phyloP scores from a whole-genome alignment of 2,888 invertebrate genomes.

The Eurytoma adleriae region DNA sequence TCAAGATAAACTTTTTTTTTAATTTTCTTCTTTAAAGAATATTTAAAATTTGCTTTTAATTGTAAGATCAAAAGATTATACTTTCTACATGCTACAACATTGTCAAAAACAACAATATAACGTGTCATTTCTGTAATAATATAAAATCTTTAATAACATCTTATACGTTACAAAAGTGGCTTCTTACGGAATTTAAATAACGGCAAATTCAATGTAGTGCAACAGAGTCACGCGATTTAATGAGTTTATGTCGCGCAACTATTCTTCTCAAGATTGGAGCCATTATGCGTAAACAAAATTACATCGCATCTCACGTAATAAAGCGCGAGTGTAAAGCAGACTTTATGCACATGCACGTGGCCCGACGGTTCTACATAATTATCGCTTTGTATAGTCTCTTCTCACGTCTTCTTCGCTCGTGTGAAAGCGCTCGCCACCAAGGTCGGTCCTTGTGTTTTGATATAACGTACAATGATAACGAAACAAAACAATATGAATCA shows the following conservation, averaged over 20 bases:
- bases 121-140: too few relatives aligned
- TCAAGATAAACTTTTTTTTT: too few relatives aligned
- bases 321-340: constrained; percentile 28
- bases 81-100: too few relatives aligned
- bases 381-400: constrained; percentile 32
- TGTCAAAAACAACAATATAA: too few relatives aligned
- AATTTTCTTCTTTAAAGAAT: too few relatives aligned
- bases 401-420: constrained; percentile 28
- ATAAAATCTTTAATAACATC: too few relatives aligned
- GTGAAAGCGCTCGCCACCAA: constrained; percentile 21
- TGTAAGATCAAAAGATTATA: too few relatives aligned
- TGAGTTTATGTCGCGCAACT: background rate
- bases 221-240: background rate
- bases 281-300: constrained; percentile 33
- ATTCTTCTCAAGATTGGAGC: constrained; percentile 22
- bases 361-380: constrained; percentile 16
- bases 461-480: background rate
- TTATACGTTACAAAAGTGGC: too few relatives aligned
- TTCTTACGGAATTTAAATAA: constrained; percentile 1
- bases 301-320: constrained; percentile 39
- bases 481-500: background rate
- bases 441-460: constrained; percentile 9
- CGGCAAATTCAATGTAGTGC: background rate
- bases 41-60: too few relatives aligned
- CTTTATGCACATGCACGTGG: background rate